A percentile compares a stretch with the other conserved stretches of the same genome.
phyloP scores from a whole-genome alignment of 2,888 invertebrate species.

The Podotricha telesiphe region DNA sequence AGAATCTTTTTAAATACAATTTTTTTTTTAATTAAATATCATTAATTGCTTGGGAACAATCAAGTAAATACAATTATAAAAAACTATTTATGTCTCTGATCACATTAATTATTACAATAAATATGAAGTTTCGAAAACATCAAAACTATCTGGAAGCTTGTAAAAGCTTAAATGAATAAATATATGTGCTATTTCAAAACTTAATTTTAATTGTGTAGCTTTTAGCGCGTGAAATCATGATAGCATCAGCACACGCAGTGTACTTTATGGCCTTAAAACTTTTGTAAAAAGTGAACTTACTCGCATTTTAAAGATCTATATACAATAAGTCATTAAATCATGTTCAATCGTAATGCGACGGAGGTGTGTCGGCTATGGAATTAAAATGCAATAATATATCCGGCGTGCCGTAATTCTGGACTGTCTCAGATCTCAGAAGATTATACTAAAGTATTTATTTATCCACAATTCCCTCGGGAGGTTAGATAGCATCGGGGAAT shows the following conservation, averaged over 20 bases:
- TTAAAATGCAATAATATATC: slow-evolving; percentile 82
- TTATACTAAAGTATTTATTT: slow-evolving; percentile 83
- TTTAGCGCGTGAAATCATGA: slow-evolving; percentile 55
- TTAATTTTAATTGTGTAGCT: slow-evolving; percentile 16
- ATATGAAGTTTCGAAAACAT: too few relatives aligned
- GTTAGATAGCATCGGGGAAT: slow-evolving; percentile 80
- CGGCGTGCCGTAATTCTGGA: slow-evolving; percentile 72
- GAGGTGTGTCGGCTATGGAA: slow-evolving; percentile 74
- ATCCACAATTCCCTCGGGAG: slow-evolving; percentile 77
- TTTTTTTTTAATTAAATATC: too few relatives aligned
- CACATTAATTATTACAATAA: too few relatives aligned
- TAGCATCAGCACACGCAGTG: slow-evolving; percentile 59
- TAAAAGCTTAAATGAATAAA: too few relatives aligned
- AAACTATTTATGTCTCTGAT: too few relatives aligned
- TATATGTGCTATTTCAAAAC: background rate
- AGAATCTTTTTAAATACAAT: too few relatives aligned
- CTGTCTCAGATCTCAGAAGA: slow-evolving; percentile 77
- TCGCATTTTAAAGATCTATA: slow-evolving; percentile 34
- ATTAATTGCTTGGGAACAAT: too few relatives aligned
- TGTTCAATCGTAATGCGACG: slow-evolving; percentile 70
- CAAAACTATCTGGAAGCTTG: too few relatives aligned
- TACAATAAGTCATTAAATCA: slow-evolving; percentile 79
- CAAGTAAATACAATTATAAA: too few relatives aligned
- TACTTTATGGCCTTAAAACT: slow-evolving; percentile 55
- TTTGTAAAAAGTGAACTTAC: slow-evolving; percentile 6